Evolutionary conservation across 2,797 vertebrate genomes (phyloP), one percentile per base, ranked within the genome.

Genomic region (Rhinoraja longicauda): DNA sequence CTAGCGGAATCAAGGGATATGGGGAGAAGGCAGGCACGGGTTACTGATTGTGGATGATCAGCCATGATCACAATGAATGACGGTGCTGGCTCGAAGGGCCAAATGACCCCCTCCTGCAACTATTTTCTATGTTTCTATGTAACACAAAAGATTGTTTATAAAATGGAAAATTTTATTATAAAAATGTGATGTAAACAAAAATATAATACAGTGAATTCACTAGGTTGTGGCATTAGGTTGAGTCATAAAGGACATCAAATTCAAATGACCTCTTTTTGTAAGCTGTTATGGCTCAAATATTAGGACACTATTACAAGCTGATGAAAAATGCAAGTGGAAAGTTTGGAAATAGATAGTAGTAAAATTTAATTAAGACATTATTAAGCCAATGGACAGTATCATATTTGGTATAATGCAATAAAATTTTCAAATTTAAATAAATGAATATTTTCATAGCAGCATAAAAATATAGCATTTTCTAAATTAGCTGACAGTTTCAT

Each of bases 351-450:
- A 15, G 15, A 72, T 72, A 91, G 62, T 36, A 26, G 59, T 90
- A 70, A 86, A n/a, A 62, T 62, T 59, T 86, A 77, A 86, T 86
- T 62, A n/a, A 24, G 29, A 86, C 57, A 62, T 90, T 91, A 45
- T 70, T 91, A 91, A 13, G 88, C 72, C 64, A 24, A 90, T 90
- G 67, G 45, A 72, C 88, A 45, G 36, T 45, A 39, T 91, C 88
- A 73, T 26, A 45, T 29, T 90, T 0, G 19, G 17, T 90, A 24
- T 39, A 70, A 90, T 39, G 32, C 10, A 90, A 70, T 90, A 26
- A 90, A 15, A 32, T 90, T 90, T 39, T 21, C 21, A 67, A 39
- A 70, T 72, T 90, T 72, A 90, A 90, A 39, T 70, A 39, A 90
- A 24, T 26, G 5, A 0, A 39, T 10, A 45, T 72, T 90, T 90